Base-by-base conservation (phyloP, 2,797 vertebrate genomes). In the Hydrolagus colliei region DNA sequence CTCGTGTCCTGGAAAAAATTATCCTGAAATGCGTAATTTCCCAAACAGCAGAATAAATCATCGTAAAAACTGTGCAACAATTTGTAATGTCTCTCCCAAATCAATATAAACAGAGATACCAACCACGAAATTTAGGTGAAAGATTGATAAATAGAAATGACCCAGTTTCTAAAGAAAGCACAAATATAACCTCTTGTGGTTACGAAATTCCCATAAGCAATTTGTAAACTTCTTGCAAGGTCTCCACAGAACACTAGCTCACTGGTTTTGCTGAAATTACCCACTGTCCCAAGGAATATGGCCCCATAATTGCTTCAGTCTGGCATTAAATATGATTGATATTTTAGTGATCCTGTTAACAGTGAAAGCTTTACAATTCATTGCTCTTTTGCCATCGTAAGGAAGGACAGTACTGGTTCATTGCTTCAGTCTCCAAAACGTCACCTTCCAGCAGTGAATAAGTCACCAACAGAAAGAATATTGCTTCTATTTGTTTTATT, bases 181-280 rank as follows among this genome's bases (percentile, higher is more conserved):
- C 41, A 77, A 68, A 59, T 63, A 32, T 12, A 65, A 10, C 22
- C 62, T 59, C 27, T 67, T 0, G 7, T 76, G 62, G 86, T 68
- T 76, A 32, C 8, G 22, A 68, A n/a, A 62, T 32, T 77, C 86
- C 86, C 86, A 86, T 32, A 86, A 86, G 86, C 86, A 86, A 86
- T 86, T 86, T 86, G n/a, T 68, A 82, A 82, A 35, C 27, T 32
- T 65, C 10, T 35, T 75, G 61, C 74, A 22, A 65, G 75, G 16
- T 77, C 61, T 67, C 63, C 73, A 76, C 86, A 62, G 86, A 68
- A 67, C 76, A 63, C 61, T 63, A 86, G 74, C 35, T 62, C 32
- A 63, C 61, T 74, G 73, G 72, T 76, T 86, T 77, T 32, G 52
- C 59, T 77, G 61, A 86, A 86, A 86, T 86, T 86, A 76, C 85